phyloP scores from a whole-genome alignment of 2,888 invertebrate species.

The Ornithoptera alexandrae region DNA sequence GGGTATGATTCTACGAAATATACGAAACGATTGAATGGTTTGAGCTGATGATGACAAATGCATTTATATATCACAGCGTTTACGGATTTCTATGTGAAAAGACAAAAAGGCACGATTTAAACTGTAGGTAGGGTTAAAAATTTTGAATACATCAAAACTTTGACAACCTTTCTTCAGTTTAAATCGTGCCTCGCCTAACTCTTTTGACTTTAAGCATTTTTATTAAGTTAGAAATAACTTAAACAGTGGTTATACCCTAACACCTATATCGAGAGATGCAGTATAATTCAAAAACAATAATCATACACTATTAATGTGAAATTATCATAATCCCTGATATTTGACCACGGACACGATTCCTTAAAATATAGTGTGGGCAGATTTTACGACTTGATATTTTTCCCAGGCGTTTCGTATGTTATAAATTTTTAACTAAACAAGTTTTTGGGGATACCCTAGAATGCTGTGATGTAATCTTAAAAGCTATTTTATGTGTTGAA shows the following conservation, averaged over 20 bases:
- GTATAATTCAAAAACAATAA: conserved; percentile 5
- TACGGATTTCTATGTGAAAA: too few relatives aligned
- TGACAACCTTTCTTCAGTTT: too few relatives aligned
- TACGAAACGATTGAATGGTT: too few relatives aligned
- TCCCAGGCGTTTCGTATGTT: conserved; percentile 15
- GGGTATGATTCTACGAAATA: too few relatives aligned
- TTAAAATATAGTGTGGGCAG: conserved; percentile 21
- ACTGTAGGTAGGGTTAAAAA: too few relatives aligned
- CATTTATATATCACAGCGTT: too few relatives aligned
- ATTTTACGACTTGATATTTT: conserved; percentile 18
- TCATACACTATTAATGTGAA: conserved; percentile 9
- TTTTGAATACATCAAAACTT: too few relatives aligned
- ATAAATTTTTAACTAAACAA: conserved; percentile 11
- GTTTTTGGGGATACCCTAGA: conserved; percentile 14
- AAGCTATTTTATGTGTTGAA: conserved; percentile 3
- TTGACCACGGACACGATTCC: conserved; percentile 8
- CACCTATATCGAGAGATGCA: not conserved
- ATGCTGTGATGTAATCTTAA: not conserved
- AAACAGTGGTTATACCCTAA: not conserved
- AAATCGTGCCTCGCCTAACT: too few relatives aligned
- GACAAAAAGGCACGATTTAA: too few relatives aligned
- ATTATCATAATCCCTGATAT: conserved; percentile 27
- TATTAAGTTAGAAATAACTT: not conserved
- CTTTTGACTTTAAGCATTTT: too few relatives aligned
- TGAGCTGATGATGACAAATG: too few relatives aligned